phyloP scores from a whole-genome alignment of 2,797 vertebrate species.

The Coilia nasus region DNA sequence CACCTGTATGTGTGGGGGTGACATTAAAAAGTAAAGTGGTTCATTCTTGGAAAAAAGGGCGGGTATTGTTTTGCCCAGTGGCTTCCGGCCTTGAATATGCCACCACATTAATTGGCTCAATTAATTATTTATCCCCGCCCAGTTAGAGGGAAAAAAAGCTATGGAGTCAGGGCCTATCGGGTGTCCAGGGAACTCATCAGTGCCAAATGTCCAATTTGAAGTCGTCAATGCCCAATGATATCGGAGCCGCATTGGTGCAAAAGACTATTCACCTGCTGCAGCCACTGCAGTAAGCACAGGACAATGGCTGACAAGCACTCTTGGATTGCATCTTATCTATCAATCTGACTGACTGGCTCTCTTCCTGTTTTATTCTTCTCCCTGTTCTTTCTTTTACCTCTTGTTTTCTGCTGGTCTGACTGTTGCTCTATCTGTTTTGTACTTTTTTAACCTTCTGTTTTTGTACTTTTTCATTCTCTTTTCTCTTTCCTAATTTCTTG shows the following conservation, averaged over 20 bases:
- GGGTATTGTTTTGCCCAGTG: neutral
- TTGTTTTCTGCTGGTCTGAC: neutral
- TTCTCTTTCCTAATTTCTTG: neutral
- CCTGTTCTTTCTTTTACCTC: neutral
- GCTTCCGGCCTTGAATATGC: neutral
- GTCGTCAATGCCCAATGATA: neutral
- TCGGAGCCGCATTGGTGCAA: constrained; percentile 9
- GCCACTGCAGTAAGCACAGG: neutral
- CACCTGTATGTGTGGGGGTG: neutral
- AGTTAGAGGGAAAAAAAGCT: constrained; percentile 46
- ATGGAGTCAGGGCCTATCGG: constrained; percentile 56
- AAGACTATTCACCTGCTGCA: constrained; percentile 9
- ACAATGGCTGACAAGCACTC: neutral
- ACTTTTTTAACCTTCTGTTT: neutral
- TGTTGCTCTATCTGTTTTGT: constrained; percentile 21
- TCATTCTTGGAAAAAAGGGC: neutral
- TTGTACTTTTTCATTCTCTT: neutral
- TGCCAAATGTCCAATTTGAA: neutral
- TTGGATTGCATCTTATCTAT: neutral
- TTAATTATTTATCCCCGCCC: constrained; percentile 60
- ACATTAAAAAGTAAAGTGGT: neutral
- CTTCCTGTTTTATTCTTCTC: neutral
- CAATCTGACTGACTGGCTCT: neutral
- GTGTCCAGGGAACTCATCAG: constrained; percentile 47
- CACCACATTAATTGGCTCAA: constrained; percentile 25